phyloP scores from a whole-genome alignment of 1,140 invertebrate species.

The Chlorops oryzae region DNA sequence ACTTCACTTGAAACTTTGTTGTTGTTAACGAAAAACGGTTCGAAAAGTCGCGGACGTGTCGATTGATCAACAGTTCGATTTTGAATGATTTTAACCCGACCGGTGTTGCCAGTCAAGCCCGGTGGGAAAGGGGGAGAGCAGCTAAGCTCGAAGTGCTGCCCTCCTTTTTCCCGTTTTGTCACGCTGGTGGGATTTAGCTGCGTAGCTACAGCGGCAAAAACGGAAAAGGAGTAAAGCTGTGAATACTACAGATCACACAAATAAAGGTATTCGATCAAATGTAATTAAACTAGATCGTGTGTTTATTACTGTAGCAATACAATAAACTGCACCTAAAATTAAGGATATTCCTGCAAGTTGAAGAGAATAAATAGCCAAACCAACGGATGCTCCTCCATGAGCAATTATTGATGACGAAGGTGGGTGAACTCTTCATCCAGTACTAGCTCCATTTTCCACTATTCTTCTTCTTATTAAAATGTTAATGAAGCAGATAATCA shows the following conservation, averaged over 20 bases:
- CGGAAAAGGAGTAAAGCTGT: slow-evolving; percentile 62
- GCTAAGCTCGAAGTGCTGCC: too few relatives aligned
- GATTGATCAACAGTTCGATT: too few relatives aligned
- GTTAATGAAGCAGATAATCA: too few relatives aligned
- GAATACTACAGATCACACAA: slow-evolving; percentile 61
- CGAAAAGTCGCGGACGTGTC: too few relatives aligned
- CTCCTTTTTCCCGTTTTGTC: slow-evolving; percentile 59
- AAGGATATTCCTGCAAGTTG: slow-evolving; percentile 62
- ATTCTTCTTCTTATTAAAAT: too few relatives aligned
- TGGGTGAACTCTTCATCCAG: slow-evolving; percentile 63
- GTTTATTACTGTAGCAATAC: slow-evolving; percentile 58
- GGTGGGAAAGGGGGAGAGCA: too few relatives aligned
- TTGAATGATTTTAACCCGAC: too few relatives aligned
- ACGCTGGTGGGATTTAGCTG: slow-evolving; percentile 59
- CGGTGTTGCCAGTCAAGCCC: slow-evolving; percentile 64
- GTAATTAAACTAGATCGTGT: slow-evolving; percentile 50
- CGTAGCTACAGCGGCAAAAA: too few relatives aligned
- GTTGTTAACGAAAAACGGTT: too few relatives aligned
- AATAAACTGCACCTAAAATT: slow-evolving; percentile 63
- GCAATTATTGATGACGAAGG: slow-evolving; percentile 55
- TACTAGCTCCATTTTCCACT: too few relatives aligned
- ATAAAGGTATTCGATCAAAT: slow-evolving; percentile 55
- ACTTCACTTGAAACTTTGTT: too few relatives aligned
- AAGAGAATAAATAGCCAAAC: slow-evolving; percentile 62
- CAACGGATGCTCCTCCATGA: too few relatives aligned